phyloP scores from a whole-genome alignment of 2,888 invertebrate genomes.

The Thereva nobilitata region DNA sequence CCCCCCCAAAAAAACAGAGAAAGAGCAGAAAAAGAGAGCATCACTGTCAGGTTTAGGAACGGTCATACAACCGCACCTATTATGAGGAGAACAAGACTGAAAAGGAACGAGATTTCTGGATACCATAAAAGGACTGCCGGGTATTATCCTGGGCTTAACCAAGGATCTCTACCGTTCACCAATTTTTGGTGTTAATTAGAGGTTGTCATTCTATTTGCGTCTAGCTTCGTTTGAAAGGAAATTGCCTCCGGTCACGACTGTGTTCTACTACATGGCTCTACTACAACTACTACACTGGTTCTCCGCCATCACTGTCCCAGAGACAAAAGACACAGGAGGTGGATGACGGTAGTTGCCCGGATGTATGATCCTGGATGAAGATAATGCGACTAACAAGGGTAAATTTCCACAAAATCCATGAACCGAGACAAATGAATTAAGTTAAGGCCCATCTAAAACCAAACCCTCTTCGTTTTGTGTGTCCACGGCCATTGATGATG shows the following conservation, averaged over 20 bases:
- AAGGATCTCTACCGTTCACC: slow-evolving; percentile 5
- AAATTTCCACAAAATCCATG: slow-evolving; percentile 9
- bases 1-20: too few species aligned
- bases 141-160: not conserved
- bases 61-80: too few species aligned
- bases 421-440: slow-evolving; percentile 23
- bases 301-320: too few species aligned
- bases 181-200: slow-evolving; percentile 27
- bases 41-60: too few species aligned
- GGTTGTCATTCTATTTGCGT: slow-evolving; percentile 11
- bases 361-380: not conserved
- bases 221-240: not conserved
- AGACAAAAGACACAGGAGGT: too few species aligned
- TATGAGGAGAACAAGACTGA: not conserved
- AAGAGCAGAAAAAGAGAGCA: too few species aligned
- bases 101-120: not conserved
- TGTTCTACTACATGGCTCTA: not conserved
- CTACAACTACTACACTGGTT: not conserved
- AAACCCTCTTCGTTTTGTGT: not conserved
- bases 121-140: not conserved
- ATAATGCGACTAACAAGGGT: slow-evolving; percentile 18
- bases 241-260: not conserved
- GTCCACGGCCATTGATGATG: not conserved
- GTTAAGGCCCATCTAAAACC: not conserved
- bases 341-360: not conserved